These are phyloP conservation scores for Zenarchopterus dispar DNA, from an alignment of 2,797 vertebrate genomes.

Conservation along the genomic window DNA sequence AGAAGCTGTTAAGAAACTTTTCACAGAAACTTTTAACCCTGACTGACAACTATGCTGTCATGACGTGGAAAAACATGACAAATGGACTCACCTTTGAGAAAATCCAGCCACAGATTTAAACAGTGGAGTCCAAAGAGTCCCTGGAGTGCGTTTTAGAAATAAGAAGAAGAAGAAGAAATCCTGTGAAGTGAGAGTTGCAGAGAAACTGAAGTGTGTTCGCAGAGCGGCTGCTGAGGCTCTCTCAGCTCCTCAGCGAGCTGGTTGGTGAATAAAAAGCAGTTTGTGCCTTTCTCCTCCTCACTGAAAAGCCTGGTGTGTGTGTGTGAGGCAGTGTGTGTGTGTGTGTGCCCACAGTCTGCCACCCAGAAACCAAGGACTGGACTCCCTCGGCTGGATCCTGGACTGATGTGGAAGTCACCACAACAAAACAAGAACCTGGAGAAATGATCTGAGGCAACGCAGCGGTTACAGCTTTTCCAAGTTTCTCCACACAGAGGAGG, in stretches of 20 bases:
- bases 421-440: background rate
- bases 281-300: conserved; percentile 44
- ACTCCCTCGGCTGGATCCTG: conserved; percentile 31
- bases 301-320: conserved; percentile 29
- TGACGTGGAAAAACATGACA: background rate
- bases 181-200: background rate
- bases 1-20: background rate
- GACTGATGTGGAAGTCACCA: background rate
- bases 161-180: too few relatives aligned
- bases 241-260: conserved; percentile 50
- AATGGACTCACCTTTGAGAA: conserved; percentile 46
- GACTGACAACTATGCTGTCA: conserved; percentile 14
- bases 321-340: background rate
- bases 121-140: conserved; percentile 19
- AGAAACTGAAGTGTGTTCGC: conserved; percentile 3
- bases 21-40: background rate
- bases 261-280: conserved; percentile 62
- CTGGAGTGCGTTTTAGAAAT: too few relatives aligned
- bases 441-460: background rate
- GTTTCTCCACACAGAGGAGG: too few relatives aligned
- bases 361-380: conserved; percentile 56
- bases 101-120: background rate
- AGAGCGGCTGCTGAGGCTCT: conserved; percentile 18
- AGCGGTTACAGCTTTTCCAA: too few relatives aligned
- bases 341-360: conserved; percentile 7